phyloP scores from a whole-genome alignment of 2,113 vertebrate genomes.

The Xyrauchen texanus region DNA sequence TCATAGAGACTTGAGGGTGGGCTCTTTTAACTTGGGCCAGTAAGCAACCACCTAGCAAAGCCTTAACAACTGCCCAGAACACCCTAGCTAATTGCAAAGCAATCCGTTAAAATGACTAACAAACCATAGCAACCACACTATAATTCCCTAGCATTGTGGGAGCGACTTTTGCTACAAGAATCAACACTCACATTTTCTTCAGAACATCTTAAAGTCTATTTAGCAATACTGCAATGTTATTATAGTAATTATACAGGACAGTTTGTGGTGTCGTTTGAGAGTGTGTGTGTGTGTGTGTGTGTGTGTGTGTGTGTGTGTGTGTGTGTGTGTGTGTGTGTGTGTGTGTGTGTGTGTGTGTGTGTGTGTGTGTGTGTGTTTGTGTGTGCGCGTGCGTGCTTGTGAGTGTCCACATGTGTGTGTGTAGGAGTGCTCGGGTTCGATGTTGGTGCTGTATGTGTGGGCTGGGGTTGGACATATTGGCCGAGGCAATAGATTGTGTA shows the following conservation, averaged over 20 bases:
- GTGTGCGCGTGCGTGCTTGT: conserved; percentile 29
- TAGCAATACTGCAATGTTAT: background rate
- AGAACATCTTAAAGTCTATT: no score
- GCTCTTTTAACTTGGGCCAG: no score
- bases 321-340: conserved; percentile 31
- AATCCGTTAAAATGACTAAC: no score
- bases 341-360: conserved; percentile 39
- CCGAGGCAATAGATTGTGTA: conserved; percentile 52
- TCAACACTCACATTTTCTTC: no score
- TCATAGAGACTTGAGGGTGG: no score
- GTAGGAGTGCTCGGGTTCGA: conserved; percentile 11
- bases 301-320: conserved; percentile 15
- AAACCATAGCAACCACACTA: no score
- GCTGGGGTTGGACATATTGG: conserved; percentile 57
- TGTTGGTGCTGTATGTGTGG: conserved; percentile 49
- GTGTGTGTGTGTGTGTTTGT: conserved; percentile 38
- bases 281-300: conserved; percentile 13
- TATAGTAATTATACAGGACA: background rate
- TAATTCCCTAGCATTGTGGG: no score
- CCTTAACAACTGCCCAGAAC: no score
- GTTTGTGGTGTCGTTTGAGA: background rate
- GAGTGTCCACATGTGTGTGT: conserved; percentile 59
- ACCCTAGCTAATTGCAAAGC: no score
- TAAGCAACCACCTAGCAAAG: no score
- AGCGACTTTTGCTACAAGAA: no score